Evolutionary conservation across 2,888 invertebrate genomes (phyloP).

Genomic region (Isoperla grammatica): DNA sequence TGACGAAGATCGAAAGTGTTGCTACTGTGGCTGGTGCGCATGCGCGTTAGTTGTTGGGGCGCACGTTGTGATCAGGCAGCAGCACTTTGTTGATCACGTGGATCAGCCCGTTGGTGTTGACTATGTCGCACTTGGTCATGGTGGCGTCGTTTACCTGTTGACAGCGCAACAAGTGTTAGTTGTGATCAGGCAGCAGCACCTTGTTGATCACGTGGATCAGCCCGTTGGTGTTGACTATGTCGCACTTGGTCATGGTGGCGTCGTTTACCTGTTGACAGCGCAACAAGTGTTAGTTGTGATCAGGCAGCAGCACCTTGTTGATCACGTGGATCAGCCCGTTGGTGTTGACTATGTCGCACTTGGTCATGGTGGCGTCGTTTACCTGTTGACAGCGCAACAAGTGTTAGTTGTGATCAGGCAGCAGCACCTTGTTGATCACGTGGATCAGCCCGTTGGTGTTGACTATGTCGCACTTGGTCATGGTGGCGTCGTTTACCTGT

Average conservation of each 20-base stretch:
- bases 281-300: too few species aligned
- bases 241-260: constrained; percentile 41
- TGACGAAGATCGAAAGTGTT: background rate
- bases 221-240: constrained; percentile 45
- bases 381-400: too few species aligned
- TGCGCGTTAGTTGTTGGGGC: background rate
- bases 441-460: constrained; percentile 47
- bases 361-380: constrained; percentile 41
- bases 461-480: constrained; percentile 42
- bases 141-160: constrained; percentile 42
- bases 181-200: constrained; percentile 43
- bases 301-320: constrained; percentile 44
- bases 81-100: constrained; percentile 45
- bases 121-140: constrained; percentile 42
- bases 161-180: too few species aligned
- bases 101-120: constrained; percentile 46
- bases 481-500: constrained; percentile 43
- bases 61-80: constrained; percentile 39
- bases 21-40: background rate
- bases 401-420: constrained; percentile 41
- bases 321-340: constrained; percentile 48
- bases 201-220: constrained; percentile 46
- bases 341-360: constrained; percentile 42
- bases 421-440: constrained; percentile 43
- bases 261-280: constrained; percentile 44